Conservation (phyloP, 2,797 vertebrate species). For the Muscicapa striata region DNA sequence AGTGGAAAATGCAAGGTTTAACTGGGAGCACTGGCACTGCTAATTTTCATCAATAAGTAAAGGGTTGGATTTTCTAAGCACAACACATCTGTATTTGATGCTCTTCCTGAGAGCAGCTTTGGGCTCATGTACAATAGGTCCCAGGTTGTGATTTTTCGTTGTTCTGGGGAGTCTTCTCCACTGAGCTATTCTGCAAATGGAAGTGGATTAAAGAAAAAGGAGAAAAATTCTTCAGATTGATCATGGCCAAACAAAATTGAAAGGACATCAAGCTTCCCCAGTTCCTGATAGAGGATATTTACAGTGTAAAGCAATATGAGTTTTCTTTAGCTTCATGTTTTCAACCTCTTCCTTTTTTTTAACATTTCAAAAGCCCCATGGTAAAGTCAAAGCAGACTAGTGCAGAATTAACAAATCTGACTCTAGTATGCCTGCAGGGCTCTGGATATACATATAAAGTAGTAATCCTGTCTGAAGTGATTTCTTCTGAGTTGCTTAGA, state of each 20-base stretch:
- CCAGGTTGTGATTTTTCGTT: background rate
- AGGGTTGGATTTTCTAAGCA: background rate
- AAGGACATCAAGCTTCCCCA: background rate
- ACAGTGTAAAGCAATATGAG: background rate
- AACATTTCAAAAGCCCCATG: background rate
- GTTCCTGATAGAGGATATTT: background rate
- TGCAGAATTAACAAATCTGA: conserved; percentile 25
- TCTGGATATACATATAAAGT: conserved; percentile 52
- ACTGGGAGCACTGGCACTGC: background rate
- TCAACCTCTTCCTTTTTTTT: background rate
- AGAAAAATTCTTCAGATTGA: background rate
- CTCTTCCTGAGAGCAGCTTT: background rate
- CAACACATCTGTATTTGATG: background rate
- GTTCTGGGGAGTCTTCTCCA: background rate
- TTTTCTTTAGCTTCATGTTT: conserved; percentile 24
- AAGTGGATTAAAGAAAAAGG: background rate
- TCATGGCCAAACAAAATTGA: background rate
- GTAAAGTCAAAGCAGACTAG: conserved; percentile 51
- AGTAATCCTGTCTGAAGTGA: conserved; percentile 54
- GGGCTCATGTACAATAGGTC: background rate
- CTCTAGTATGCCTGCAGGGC: conserved; percentile 23
- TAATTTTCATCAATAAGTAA: background rate
- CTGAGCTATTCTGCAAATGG: background rate
- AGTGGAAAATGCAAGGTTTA: background rate
- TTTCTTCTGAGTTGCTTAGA: conserved; percentile 52